These are phyloP conservation scores for Drosophila watanabei DNA, from an alignment of 1,140 invertebrate species.

Conservation along the genomic window DNA sequence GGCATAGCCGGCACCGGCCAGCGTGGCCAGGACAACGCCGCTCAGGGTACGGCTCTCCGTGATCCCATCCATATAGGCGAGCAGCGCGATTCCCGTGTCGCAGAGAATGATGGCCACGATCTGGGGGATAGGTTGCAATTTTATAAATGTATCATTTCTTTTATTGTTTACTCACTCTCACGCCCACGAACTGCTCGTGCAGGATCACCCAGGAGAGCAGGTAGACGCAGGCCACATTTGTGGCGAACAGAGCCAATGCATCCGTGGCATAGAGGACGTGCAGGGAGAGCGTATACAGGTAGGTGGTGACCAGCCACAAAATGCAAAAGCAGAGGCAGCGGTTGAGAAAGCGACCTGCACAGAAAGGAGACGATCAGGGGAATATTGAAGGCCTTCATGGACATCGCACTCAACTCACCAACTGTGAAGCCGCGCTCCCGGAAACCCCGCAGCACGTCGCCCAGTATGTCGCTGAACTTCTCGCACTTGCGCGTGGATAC, in stretches of 20 bases:
- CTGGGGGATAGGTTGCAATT: conserved; percentile 86
- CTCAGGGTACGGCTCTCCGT: conserved; percentile 95
- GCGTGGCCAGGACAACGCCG: conserved; percentile 95
- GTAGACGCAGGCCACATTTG: conserved; percentile 97
- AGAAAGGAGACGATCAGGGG: too few species aligned
- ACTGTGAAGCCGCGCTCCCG: conserved; percentile 94
- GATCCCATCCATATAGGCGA: conserved; percentile 98
- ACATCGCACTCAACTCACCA: conserved; percentile 86
- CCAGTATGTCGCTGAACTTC: conserved; percentile 90
- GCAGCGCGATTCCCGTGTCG: conserved; percentile 96
- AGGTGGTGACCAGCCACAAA: conserved; percentile 96
- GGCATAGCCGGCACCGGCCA: conserved; percentile 95
- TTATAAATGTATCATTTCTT: not conserved
- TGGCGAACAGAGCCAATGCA: conserved; percentile 96
- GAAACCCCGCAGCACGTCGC: conserved; percentile 93
- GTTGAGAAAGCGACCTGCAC: conserved; percentile 92
- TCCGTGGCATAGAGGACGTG: conserved; percentile 95
- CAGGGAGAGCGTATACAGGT: conserved; percentile 95
- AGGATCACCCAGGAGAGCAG: conserved; percentile 97
- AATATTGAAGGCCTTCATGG: not conserved
- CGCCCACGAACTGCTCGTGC: conserved; percentile 98
- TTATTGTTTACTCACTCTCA: conserved; percentile 90
- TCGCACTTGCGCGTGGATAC: conserved; percentile 90
- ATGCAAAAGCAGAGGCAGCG: conserved; percentile 95
- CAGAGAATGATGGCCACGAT: conserved; percentile 98